Evolutionary conservation across 2,888 invertebrate genomes (phyloP), one percentile per base, ranked within the genome.

Genomic region (Diaperis boleti): DNA sequence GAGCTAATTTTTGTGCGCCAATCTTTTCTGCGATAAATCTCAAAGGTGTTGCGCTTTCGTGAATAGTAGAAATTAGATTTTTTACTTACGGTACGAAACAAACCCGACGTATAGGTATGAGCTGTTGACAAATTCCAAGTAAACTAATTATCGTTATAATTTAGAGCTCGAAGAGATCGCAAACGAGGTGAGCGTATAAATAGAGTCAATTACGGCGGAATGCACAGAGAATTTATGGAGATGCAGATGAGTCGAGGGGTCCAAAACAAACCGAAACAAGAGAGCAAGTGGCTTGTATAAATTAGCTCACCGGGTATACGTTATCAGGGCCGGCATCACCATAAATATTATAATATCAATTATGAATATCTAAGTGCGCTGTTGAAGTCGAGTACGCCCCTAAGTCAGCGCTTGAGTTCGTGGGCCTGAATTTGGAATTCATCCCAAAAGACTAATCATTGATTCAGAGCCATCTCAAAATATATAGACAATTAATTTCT

Each of bases 281-380:
- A 61, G 45, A 47, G 55, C 49, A 49, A 64, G 56, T 55, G 56
- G 49, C 42, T 59, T 31, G 54, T 65, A 66, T 70, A 69, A 70
- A 69, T 70, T 65, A 66, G 59, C 63, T 65, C 66, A 62, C 62
- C 67, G 66, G 65, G 70, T 74, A 69, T 68, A 72, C 72, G 64
- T 68, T 74, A 74, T 75, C 75, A 71, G 54, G 62, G 67, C 68
- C 65, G 63, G 66, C 67, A 74, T 76, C 76, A 71, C 69, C 68
- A 75, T 75, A 75, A 76, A 76, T 76, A 74, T 72, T 71, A 70
- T 77, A 79, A 78, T 79, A 79, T 79, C 78, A 79, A 79, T 79
- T 78, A 79, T 78, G 78, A 76, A 78, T 78, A 79, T 78, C 78
- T 77, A 77, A 76, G 75, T 73, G 74, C 73, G 74, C 66, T 70